Percentiles rank a stretch among this genome's conserved stretches.
Conservation (phyloP, 2,113 vertebrate genomes). For the Rhagologus leucostigma region DNA sequence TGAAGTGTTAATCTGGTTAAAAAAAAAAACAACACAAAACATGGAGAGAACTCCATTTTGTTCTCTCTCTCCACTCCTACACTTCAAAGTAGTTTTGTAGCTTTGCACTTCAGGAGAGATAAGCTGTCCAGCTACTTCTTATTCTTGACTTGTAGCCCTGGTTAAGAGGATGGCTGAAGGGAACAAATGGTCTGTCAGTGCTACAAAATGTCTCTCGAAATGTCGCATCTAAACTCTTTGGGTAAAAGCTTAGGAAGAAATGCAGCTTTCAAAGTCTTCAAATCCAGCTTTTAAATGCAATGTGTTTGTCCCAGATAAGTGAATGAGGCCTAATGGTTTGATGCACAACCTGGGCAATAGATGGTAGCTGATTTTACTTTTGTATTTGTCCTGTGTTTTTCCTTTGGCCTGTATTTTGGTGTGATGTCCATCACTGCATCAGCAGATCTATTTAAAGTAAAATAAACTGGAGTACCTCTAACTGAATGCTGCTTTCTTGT, state of each 20-base stretch:
- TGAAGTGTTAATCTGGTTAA: not conserved
- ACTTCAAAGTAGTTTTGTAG: not conserved
- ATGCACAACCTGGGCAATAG: not conserved
- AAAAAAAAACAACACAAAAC: not conserved
- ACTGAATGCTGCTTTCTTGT: not conserved
- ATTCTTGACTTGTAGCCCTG: not conserved
- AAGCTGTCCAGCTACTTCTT: not conserved
- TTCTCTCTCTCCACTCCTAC: not conserved
- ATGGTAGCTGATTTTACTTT: not conserved
- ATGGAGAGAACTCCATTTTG: not conserved
- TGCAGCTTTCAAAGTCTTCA: not conserved
- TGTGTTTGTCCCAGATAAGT: not conserved
- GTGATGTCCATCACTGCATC: not conserved
- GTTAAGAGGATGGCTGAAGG: not conserved
- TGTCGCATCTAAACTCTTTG: not conserved
- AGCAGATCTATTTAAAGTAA: not conserved
- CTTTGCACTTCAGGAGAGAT: not conserved
- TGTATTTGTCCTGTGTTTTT: not conserved
- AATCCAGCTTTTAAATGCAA: not conserved
- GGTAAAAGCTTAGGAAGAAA: constrained; percentile 2
- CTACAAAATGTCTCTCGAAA: not conserved
- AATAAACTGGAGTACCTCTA: not conserved
- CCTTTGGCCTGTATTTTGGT: not conserved
- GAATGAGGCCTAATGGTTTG: not conserved
- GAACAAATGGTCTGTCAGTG: not conserved